These are phyloP conservation scores for Motacilla tschutschensis DNA, from an alignment of 2,113 vertebrate genomes.

Conservation along the genomic window DNA sequence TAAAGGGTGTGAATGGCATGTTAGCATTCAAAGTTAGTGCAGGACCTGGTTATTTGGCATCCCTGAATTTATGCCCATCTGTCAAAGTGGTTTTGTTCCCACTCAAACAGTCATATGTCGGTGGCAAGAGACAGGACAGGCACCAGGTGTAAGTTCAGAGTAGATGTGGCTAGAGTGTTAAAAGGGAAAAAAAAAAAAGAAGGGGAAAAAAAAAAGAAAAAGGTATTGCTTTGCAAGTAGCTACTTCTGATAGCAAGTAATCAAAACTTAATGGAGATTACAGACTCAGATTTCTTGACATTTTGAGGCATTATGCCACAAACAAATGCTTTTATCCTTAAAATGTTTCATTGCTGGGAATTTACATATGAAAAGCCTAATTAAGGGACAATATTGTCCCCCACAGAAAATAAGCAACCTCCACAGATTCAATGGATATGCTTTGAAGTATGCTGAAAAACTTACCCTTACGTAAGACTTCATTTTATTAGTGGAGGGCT, in stretches of 20 bases:
- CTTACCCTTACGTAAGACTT: conserved; percentile 14
- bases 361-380: conserved; percentile 61
- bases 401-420: conserved; percentile 43
- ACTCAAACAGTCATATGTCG: not conserved
- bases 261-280: conserved; percentile 47
- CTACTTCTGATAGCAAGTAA: conserved; percentile 28
- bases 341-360: conserved; percentile 26
- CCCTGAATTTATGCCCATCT: conserved; percentile 27
- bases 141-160: conserved; percentile 13
- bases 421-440: conserved; percentile 25
- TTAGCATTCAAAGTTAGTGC: conserved; percentile 22
- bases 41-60: conserved; percentile 16
- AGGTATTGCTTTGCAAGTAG: conserved; percentile 6
- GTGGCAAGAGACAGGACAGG: not conserved
- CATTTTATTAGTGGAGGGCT: not conserved
- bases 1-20: not conserved
- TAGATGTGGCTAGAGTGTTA: not conserved
- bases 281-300: conserved; percentile 51
- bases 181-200: not conserved
- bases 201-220: not conserved
- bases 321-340: conserved; percentile 44
- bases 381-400: conserved; percentile 41
- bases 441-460: conserved; percentile 44
- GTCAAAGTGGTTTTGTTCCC: conserved; percentile 39
- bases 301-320: conserved; percentile 49